Percentiles rank a stretch among this genome's conserved stretches.
These are phyloP conservation scores for Podarcis raffonei DNA, from an alignment of 2,113 vertebrate genomes.

Conservation along the genomic window DNA sequence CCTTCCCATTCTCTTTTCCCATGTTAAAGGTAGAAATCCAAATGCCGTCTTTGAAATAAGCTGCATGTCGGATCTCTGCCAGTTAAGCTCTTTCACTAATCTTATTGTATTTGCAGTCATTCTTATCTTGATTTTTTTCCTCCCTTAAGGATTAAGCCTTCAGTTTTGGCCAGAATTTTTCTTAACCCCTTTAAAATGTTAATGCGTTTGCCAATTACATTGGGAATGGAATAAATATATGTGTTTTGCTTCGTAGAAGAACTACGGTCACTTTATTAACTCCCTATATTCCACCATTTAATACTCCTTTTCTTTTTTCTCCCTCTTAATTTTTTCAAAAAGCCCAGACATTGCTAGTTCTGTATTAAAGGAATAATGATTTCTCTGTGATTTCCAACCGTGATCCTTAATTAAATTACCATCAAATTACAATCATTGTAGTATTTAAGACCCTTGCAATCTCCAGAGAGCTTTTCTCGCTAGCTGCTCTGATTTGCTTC, in stretches of 20 bases:
- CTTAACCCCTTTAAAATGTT: constrained; percentile 34
- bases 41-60: constrained; percentile 46
- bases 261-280: neutral
- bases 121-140: neutral
- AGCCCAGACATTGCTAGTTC: constrained; percentile 27
- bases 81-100: constrained; percentile 25
- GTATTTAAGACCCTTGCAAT: constrained; percentile 51
- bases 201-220: constrained; percentile 30
- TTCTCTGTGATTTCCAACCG: constrained; percentile 19
- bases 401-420: constrained; percentile 62
- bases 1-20: neutral
- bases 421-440: constrained; percentile 32
- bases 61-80: constrained; percentile 20
- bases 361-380: constrained; percentile 35
- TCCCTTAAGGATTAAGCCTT: neutral
- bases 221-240: constrained; percentile 34
- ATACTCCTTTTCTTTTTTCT: neutral
- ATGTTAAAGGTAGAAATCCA: constrained; percentile 34
- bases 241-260: neutral
- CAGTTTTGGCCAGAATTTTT: neutral
- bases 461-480: constrained; percentile 41
- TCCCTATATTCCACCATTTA: neutral
- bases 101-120: constrained; percentile 29
- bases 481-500: constrained; percentile 41
- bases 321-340: neutral